Evolutionary conservation across 2,113 vertebrate genomes (phyloP), one percentile per base, ranked within the genome.

Genomic region (Xenopus tropicalis): DNA sequence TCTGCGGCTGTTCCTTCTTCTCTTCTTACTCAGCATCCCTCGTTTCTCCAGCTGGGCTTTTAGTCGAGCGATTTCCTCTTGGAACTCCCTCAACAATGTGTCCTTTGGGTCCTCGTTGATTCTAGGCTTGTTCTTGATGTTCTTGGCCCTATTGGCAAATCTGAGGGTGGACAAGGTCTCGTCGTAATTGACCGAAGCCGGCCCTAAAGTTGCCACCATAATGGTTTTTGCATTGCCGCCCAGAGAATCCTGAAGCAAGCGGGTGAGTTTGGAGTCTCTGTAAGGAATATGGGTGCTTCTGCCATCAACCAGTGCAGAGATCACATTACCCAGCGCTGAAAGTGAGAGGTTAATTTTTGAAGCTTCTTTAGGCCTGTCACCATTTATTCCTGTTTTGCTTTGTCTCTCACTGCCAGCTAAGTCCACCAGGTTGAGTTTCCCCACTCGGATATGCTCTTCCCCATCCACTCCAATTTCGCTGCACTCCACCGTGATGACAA

Each of bases 71-170:
- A 99, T 98, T 89, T 99, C 97, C 83, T 93, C 93, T 88, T 98
- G 97, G 11, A 98, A 99, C 83, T 98, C 95, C 70, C 95, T 87
- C 66, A 99, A 90, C 80, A 99, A 86, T 0, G 96, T 94, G 65
- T 98, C 97, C 85, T 99, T 98, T 77, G 96, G 97, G 80, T 99
- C 97, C 81, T 99, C 97, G 0, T 99, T 99, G 79, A 99, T 92
- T 25, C 94, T 87, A 14, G 97, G 97, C 79, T 93, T 96, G 90
- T 99, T 99, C 83, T 93, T 95, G 79, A 99, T 98, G 82, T 98
- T 97, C 88, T 99, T 99, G 82, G 97, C 95, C 79, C 97, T 87
- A 89, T 90, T 96, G 84, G 96, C 94, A 0, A 98, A 99, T 71
- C 97, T 86, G 69, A 99, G 86, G 1, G 97, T 99, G 66, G 95